phyloP scores from a whole-genome alignment of 2,888 invertebrate genomes.

The Epistrophe eligans region DNA sequence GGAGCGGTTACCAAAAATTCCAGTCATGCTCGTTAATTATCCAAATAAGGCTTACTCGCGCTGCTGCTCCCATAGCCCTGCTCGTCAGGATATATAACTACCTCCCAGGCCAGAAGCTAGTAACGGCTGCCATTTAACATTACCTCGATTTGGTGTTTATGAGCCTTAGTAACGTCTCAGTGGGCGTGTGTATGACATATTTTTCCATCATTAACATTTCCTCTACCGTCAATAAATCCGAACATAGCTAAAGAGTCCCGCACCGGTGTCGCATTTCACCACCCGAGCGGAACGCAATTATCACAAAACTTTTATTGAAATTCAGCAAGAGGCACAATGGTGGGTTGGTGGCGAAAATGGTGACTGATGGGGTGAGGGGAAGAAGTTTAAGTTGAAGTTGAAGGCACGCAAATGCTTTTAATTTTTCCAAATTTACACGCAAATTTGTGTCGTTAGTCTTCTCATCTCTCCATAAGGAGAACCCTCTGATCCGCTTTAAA shows the following conservation, averaged over 20 bases:
- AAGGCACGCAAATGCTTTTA: slow-evolving; percentile 69
- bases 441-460: slow-evolving; percentile 69
- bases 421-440: slow-evolving; percentile 76
- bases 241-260: slow-evolving; percentile 45
- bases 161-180: slow-evolving; percentile 43
- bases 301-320: slow-evolving; percentile 72
- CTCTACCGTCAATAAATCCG: slow-evolving; percentile 72
- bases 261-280: slow-evolving; percentile 66
- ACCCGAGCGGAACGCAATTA: slow-evolving; percentile 71
- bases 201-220: slow-evolving; percentile 74
- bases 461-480: slow-evolving; percentile 55
- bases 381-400: not conserved
- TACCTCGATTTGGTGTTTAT: slow-evolving; percentile 76
- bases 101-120: slow-evolving; percentile 43
- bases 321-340: slow-evolving; percentile 1
- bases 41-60: slow-evolving; percentile 61
- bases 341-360: not conserved
- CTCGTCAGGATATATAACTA: slow-evolving; percentile 67
- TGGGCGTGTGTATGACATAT: slow-evolving; percentile 67
- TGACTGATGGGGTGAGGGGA: not conserved
- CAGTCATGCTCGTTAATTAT: slow-evolving; percentile 75
- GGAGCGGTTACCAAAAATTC: slow-evolving; percentile 56
- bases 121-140: slow-evolving; percentile 61
- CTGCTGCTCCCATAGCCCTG: slow-evolving; percentile 20
- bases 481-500: slow-evolving; percentile 43